Evolutionary conservation across 2,888 invertebrate genomes (phyloP).

Genomic region (Polymixis lichenea): DNA sequence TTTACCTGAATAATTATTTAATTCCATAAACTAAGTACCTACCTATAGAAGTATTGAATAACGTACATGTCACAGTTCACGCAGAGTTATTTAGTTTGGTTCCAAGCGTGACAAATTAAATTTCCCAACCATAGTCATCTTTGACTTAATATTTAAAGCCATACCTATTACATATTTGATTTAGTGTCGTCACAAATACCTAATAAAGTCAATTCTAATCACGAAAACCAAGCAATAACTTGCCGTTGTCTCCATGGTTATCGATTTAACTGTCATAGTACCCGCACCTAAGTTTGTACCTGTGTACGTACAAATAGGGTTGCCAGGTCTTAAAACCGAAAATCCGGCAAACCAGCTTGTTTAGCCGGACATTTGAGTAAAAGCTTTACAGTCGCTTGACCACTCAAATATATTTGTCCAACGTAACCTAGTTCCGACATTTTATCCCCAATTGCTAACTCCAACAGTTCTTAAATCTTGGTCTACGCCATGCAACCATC

Average conservation of each 20-base stretch:
- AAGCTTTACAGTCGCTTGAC: too few species aligned
- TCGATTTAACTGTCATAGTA: constrained; percentile 21
- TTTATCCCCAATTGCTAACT: too few species aligned
- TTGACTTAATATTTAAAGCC: not conserved
- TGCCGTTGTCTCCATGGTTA: constrained; percentile 5
- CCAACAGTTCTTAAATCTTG: too few species aligned
- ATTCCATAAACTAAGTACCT: not conserved
- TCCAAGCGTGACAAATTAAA: not conserved
- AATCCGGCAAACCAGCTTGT: too few species aligned
- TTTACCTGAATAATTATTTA: not conserved
- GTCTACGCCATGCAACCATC: too few species aligned
- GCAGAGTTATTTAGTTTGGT: not conserved
- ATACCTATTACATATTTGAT: not conserved
- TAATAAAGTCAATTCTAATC: not conserved
- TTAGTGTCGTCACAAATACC: not conserved
- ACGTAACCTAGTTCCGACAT: too few species aligned
- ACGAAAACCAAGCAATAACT: constrained; percentile 1
- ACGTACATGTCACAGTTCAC: constrained; percentile 12
- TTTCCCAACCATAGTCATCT: not conserved
- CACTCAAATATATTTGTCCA: too few species aligned
- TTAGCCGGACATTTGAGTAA: too few species aligned
- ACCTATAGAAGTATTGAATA: too few species aligned
- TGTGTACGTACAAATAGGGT: not conserved
- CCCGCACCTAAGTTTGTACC: not conserved
- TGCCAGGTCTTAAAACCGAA: too few species aligned